These are phyloP conservation scores for Laticauda laticaudata DNA, from an alignment of 2,113 vertebrate species.

Conservation along the genomic window DNA sequence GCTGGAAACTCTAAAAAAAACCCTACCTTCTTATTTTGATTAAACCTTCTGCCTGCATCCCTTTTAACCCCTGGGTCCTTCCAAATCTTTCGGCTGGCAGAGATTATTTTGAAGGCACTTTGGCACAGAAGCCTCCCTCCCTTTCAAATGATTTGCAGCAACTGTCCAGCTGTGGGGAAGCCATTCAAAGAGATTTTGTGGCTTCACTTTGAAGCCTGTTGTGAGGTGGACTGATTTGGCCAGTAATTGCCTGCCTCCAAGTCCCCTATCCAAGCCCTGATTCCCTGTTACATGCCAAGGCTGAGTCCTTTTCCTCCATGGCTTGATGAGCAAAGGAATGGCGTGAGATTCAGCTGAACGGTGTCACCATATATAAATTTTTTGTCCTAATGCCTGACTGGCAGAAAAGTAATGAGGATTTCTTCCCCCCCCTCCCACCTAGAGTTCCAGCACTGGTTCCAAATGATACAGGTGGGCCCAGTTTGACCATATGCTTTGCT, in stretches of 20 bases:
- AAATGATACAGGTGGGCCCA: neutral
- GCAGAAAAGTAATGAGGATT: neutral
- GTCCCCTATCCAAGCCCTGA: neutral
- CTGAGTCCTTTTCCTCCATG: neutral
- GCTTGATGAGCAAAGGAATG: neutral
- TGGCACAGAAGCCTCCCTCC: conserved; percentile 4
- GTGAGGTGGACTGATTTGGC: conserved; percentile 15
- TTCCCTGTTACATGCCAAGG: neutral
- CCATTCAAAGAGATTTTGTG: neutral
- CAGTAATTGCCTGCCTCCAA: neutral
- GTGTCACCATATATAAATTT: no score
- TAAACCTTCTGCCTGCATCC: neutral
- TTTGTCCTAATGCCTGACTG: neutral
- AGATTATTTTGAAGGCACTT: conserved; percentile 27
- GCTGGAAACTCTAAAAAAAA: neutral
- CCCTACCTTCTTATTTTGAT: neutral
- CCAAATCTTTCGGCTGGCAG: neutral
- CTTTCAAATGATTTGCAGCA: conserved; percentile 24
- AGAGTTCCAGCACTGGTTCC: neutral
- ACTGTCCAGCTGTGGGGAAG: conserved; percentile 28
- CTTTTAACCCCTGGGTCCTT: neutral
- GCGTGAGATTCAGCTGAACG: neutral
- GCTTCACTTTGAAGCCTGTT: conserved; percentile 22
- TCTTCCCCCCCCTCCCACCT: neutral
- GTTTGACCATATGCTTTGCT: neutral